Percentiles rank a stretch among this genome's conserved stretches.
These are phyloP conservation scores for Sminthurides aquaticus DNA, from an alignment of 2,888 invertebrate species.

Conservation along the genomic window DNA sequence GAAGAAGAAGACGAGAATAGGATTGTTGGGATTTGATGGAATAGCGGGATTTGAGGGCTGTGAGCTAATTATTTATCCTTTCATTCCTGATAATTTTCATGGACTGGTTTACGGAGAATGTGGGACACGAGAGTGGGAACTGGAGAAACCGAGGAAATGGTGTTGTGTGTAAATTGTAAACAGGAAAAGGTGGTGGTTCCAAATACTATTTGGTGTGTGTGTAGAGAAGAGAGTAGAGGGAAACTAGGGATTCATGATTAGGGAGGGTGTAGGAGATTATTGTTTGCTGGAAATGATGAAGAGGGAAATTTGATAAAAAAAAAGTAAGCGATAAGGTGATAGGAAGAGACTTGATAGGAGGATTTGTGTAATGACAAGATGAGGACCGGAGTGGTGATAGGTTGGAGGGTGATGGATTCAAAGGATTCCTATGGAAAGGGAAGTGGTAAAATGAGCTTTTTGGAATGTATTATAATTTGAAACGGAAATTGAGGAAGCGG, in stretches of 20 bases:
- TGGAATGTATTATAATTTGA: neutral
- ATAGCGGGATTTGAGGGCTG: conserved; percentile 4
- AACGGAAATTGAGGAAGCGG: conserved; percentile 7
- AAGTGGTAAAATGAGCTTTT: neutral
- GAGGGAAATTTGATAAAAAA: no score
- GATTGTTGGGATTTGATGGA: neutral
- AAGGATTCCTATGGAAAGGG: neutral
- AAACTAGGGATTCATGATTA: no score
- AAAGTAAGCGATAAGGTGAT: neutral
- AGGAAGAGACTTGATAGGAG: no score
- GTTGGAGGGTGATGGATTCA: neutral
- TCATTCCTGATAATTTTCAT: neutral
- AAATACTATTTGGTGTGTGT: no score
- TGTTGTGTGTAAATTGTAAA: neutral
- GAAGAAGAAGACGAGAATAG: neutral
- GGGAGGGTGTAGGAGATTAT: no score
- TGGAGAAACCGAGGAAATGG: neutral
- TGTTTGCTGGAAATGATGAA: no score
- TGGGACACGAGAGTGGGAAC: neutral
- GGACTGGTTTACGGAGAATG: neutral
- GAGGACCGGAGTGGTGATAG: no score
- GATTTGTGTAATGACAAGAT: no score
- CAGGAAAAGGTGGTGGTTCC: neutral
- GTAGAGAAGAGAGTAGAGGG: no score
- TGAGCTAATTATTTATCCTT: conserved; percentile 6